Conservation (phyloP, 92 coral and sea anemone genomes). For the Plumapathes pennacea region DNA sequence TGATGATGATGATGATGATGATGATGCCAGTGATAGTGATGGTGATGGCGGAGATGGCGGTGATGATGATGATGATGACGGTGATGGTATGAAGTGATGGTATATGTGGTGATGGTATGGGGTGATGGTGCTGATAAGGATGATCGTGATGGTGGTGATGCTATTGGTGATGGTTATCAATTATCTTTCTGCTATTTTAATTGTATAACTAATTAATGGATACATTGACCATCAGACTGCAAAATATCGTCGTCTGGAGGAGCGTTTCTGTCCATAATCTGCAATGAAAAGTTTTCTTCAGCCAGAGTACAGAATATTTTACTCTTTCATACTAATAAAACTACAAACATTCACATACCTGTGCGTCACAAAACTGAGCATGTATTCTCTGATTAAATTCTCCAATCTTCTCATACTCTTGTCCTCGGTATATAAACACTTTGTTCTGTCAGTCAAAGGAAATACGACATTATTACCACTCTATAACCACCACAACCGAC, state of each 20-base stretch:
- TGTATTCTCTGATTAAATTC: constrained; percentile 84
- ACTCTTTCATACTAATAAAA: background rate
- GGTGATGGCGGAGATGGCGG: no score
- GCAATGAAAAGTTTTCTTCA: background rate
- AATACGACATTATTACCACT: no score
- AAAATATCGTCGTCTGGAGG: constrained; percentile 81
- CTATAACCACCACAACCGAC: no score
- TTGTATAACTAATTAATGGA: constrained; percentile 32
- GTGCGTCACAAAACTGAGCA: constrained; percentile 91
- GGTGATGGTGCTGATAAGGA: no score
- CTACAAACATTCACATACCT: constrained; percentile 39
- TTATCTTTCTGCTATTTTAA: no score
- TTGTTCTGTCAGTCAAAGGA: constrained; percentile 65
- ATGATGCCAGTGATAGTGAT: no score
- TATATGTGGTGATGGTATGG: no score
- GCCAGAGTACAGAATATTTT: background rate
- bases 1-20: no score
- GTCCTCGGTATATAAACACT: constrained; percentile 86
- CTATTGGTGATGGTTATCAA: no score
- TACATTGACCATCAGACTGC: constrained; percentile 87
- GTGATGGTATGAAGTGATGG: no score
- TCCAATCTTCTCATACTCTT: constrained; percentile 85
- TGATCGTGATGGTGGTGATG: no score
- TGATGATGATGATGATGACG: no score
- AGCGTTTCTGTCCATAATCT: constrained; percentile 90